Conservation (phyloP, 1,140 invertebrate genomes). For the Drosophila sproati region DNA sequence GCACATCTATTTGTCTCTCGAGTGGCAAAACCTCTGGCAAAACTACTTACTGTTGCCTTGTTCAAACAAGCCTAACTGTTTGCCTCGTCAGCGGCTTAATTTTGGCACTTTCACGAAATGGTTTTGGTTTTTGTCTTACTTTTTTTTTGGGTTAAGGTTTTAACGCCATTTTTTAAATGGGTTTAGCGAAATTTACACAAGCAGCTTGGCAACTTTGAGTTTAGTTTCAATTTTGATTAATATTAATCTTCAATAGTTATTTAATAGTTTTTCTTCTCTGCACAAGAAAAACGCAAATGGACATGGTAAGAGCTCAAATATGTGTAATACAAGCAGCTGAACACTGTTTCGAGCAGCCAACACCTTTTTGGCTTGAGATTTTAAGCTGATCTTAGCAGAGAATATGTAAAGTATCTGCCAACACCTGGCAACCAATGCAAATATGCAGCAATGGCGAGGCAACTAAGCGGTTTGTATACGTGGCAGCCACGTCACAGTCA, state of each 20-base stretch:
- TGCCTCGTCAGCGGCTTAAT: constrained; percentile 47
- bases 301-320: neutral
- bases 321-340: constrained; percentile 33
- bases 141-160: constrained; percentile 34
- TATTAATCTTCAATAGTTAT: too few relatives aligned
- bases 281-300: neutral
- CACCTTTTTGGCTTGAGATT: constrained; percentile 1
- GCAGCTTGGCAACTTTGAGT: too few relatives aligned
- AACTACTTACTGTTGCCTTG: constrained; percentile 50
- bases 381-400: constrained; percentile 28
- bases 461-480: constrained; percentile 71
- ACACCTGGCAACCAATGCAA: constrained; percentile 51
- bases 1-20: constrained; percentile 22
- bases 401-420: constrained; percentile 67
- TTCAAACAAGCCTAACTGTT: constrained; percentile 55
- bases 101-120: constrained; percentile 34
- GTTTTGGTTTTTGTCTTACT: neutral
- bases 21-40: neutral
- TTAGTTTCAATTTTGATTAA: too few relatives aligned
- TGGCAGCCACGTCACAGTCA: constrained; percentile 53
- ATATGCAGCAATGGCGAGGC: constrained; percentile 37
- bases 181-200: constrained; percentile 28
- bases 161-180: constrained; percentile 49
- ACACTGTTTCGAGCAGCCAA: constrained; percentile 3
- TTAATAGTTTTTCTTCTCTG: too few relatives aligned